Evolutionary conservation across 1,140 invertebrate species (phyloP).

Genomic region (Leptopilina boulardi): DNA sequence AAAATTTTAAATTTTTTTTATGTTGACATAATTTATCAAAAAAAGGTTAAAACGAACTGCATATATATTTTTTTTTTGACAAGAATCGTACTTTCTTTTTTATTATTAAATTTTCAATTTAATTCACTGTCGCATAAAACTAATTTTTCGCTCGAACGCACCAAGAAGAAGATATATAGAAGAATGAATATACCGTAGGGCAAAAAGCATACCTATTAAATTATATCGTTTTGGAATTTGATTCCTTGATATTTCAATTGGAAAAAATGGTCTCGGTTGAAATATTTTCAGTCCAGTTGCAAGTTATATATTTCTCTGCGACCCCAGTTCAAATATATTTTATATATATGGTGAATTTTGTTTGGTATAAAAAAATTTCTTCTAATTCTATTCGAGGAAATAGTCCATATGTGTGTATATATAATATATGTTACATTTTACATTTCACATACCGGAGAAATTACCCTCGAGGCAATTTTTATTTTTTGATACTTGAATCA

Average conservation of each 20-base stretch:
- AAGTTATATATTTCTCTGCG: background rate
- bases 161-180: background rate
- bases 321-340: background rate
- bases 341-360: background rate
- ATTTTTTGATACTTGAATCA: slow-evolving; percentile 59
- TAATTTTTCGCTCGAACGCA: background rate
- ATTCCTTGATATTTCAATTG: slow-evolving; percentile 14
- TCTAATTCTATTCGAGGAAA: background rate
- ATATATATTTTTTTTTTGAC: too few relatives aligned
- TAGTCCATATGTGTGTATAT: background rate
- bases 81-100: background rate
- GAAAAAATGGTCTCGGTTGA: background rate
- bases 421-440: background rate
- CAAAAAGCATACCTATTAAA: slow-evolving; percentile 10
- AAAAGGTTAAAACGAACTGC: too few relatives aligned
- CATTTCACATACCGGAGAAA: slow-evolving; percentile 58
- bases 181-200: background rate
- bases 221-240: slow-evolving; percentile 16
- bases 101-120: slow-evolving; percentile 9
- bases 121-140: slow-evolving; percentile 6
- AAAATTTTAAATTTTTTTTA: too few relatives aligned
- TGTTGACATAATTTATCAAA: too few relatives aligned
- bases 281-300: background rate
- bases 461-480: slow-evolving; percentile 53
- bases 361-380: background rate